Percentiles rank a stretch among this genome's conserved stretches.
phyloP scores from a whole-genome alignment of 2,888 invertebrate species.

The Cerceris rybyensis region DNA sequence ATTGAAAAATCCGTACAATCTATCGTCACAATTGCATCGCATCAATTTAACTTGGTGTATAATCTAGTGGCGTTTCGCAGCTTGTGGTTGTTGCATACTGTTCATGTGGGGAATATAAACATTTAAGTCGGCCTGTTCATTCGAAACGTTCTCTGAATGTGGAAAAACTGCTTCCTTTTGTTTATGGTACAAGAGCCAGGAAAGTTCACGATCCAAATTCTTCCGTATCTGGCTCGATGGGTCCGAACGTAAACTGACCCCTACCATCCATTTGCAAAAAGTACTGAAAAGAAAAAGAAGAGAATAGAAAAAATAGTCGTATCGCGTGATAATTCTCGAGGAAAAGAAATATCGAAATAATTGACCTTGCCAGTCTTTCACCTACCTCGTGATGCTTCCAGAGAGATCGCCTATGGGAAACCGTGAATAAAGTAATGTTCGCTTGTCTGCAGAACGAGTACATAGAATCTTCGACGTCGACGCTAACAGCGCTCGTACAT shows the following conservation, averaged over 20 bases:
- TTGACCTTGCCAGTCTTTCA: no score
- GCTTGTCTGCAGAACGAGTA: conserved; percentile 94
- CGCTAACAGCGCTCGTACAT: conserved; percentile 99
- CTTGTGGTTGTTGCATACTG: conserved; percentile 18
- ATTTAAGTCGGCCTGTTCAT: conserved; percentile 10
- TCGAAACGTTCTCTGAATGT: conserved; percentile 48
- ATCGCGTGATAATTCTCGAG: neutral
- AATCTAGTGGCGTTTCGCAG: conserved; percentile 5
- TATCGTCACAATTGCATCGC: conserved; percentile 12
- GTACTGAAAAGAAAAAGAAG: conserved; percentile 84
- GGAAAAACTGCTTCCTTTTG: conserved; percentile 12
- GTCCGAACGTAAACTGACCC: conserved; percentile 93
- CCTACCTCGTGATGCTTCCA: conserved; percentile 97
- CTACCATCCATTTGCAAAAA: conserved; percentile 98
- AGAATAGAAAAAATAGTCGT: no score
- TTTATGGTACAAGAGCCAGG: conserved; percentile 59
- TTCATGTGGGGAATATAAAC: neutral
- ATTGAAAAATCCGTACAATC: conserved; percentile 14
- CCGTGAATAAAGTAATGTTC: conserved; percentile 97
- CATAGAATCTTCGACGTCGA: conserved; percentile 99
- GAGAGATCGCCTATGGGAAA: conserved; percentile 97
- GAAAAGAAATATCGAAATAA: neutral
- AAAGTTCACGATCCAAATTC: conserved; percentile 95
- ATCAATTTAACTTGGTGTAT: neutral
- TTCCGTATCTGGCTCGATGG: conserved; percentile 92